Percentiles rank a stretch among this genome's conserved stretches.
phyloP scores from a whole-genome alignment of 2,113 vertebrate species.

The Cariama cristata region DNA sequence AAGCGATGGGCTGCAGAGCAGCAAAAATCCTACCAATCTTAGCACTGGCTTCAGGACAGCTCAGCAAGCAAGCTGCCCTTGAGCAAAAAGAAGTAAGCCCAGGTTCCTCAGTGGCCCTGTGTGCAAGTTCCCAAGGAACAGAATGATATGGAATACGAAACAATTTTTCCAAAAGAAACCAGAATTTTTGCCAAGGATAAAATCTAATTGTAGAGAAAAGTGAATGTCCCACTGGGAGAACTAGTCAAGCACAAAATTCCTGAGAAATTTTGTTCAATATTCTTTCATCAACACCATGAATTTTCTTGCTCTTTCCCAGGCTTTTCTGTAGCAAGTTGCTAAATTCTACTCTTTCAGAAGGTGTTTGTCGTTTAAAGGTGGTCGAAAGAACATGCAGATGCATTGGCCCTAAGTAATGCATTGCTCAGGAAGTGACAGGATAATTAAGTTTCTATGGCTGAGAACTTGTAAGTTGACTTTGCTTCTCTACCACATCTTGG shows the following conservation, averaged over 20 bases:
- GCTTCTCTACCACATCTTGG: background rate
- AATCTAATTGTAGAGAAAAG: constrained; percentile 28
- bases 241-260: constrained; percentile 12
- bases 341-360: background rate
- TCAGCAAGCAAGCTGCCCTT: background rate
- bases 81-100: background rate
- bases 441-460: background rate
- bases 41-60: constrained; percentile 4
- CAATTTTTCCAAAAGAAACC: background rate
- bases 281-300: background rate
- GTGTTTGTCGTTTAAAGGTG: background rate
- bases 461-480: background rate
- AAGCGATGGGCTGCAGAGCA: background rate
- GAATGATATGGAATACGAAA: background rate
- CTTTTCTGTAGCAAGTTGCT: background rate
- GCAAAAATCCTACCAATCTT: background rate
- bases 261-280: background rate
- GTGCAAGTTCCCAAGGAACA: background rate
- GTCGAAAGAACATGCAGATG: background rate
- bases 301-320: background rate
- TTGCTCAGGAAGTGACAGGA: background rate
- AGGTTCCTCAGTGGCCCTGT: background rate
- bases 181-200: constrained; percentile 33
- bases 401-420: background rate
- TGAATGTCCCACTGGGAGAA: background rate